Evolutionary conservation across 2,113 vertebrate genomes (phyloP), one percentile per base, ranked within the genome.

Genomic region (Solea senegalensis): DNA sequence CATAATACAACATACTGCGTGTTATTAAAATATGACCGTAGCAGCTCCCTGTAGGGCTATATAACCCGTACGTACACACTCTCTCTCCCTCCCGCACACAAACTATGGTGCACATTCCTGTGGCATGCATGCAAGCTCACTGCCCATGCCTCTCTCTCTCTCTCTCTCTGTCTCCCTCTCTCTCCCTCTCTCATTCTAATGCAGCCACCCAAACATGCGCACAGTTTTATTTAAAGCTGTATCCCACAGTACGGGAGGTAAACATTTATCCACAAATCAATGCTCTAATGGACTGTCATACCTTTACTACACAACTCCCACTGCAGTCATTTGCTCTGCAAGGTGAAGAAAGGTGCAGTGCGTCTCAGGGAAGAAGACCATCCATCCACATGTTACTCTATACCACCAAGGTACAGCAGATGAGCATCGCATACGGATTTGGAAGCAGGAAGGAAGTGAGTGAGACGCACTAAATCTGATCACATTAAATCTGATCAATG

Each of bases 21-120:
- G 88, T 90, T 92, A 90, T 92, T 92, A 92, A 91, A 90, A 90
- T 89, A 90, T 90, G 90, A 86, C 86, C 89, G 85, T 88, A 90
- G 86, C 78, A 74, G 84, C 85, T 90, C 91, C 88, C 90, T 5
- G 3, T 48, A 48, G 86, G 88, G 86, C 71, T 44, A 53, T 84
- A 78, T 89, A 88, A 88, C 83, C 75, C 76, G 64, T 83, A 82
- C 74, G 75, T 78, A 69, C 69, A 69, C 63, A 65, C 60, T 81
- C 82, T 76, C 83, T 61, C 45, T 15, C 62, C 5, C 55, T 67
- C 65, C 60, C 70, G 8, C 55, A 57, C 72, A 79, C 70, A 66
- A 79, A 64, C 61, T 57, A 8, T 65, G 74, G 62, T 67, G 67
- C 49, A 72, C 68, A 87, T 82, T 90, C 84, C 88, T 84, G 69